Evolutionary conservation across 53 echinoderm and acorn worm genomes (phyloP).

Genomic region (Crossaster papposus): DNA sequence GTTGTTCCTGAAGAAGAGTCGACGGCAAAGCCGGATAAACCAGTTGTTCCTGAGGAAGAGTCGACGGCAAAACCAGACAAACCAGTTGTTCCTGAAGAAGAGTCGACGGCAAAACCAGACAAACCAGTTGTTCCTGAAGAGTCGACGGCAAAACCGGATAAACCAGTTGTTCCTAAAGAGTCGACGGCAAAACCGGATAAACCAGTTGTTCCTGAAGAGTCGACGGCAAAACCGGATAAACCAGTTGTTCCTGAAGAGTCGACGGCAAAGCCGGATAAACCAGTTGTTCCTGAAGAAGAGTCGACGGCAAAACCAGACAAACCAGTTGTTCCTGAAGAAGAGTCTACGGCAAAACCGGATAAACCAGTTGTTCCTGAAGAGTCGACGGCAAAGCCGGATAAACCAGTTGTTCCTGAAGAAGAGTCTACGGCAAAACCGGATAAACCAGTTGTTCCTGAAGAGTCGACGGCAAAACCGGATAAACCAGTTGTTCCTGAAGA

Average conservation of each 20-base stretch:
- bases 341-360: constrained; percentile 12
- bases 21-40: background rate
- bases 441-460: background rate
- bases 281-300: background rate
- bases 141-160: no score
- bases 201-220: background rate
- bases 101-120: no score
- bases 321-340: constrained; percentile 8
- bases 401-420: no score
- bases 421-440: background rate
- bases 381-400: no score
- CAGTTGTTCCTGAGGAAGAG: no score
- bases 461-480: no score
- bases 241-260: background rate
- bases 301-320: background rate
- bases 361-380: background rate
- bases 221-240: background rate
- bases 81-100: background rate
- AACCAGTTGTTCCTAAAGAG: background rate
- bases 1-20: background rate
- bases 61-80: no score
- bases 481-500: no score
- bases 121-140: no score
- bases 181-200: background rate
- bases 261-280: background rate